phyloP scores from a whole-genome alignment of 35 echinoderm and acorn worm genomes.

The Apostichopus parvimensis region DNA sequence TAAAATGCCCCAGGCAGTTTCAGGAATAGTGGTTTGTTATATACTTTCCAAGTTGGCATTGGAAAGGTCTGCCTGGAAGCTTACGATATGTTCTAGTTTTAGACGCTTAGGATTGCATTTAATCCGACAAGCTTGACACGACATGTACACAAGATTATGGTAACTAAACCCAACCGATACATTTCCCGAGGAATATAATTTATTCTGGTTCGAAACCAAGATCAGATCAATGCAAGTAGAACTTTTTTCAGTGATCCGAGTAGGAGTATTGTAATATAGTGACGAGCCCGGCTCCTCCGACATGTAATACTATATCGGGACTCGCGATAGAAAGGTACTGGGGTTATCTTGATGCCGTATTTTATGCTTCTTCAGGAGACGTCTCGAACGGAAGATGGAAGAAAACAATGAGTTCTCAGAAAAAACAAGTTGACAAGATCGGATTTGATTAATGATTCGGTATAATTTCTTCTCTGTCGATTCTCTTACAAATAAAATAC shows the following conservation, averaged over 20 bases:
- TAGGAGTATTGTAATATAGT: no score
- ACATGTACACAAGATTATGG: neutral
- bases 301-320: no score
- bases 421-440: no score
- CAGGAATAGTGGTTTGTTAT: neutral
- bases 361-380: no score
- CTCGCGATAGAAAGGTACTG: no score
- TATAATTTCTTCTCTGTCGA: no score
- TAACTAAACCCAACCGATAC: neutral
- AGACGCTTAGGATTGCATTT: neutral
- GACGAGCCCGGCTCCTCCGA: no score
- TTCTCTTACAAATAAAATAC: no score
- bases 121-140: neutral
- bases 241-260: neutral
- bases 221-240: neutral
- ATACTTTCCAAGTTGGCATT: neutral
- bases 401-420: no score
- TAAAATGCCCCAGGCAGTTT: neutral
- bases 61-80: neutral
- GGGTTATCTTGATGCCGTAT: no score
- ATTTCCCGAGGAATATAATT: neutral
- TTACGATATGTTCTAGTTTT: slow-evolving; percentile 2
- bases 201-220: neutral
- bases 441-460: no score
- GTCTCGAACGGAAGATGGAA: no score